Percentiles rank a stretch among this genome's conserved stretches.
Evolutionary conservation across 2,113 vertebrate genomes (phyloP).

Genomic region (Prochilodus magdalenae): DNA sequence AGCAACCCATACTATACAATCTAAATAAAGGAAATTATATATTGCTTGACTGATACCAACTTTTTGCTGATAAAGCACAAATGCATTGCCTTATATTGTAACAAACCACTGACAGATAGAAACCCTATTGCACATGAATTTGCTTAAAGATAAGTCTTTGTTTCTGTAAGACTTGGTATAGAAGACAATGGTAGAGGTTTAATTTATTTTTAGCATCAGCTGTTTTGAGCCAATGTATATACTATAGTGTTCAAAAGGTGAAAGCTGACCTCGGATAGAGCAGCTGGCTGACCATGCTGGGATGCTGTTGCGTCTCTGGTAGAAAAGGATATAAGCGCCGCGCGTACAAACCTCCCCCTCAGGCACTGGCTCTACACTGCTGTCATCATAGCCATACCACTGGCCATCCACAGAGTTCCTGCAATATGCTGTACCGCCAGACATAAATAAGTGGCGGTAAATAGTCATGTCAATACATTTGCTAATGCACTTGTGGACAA

Average conservation of each 20-base stretch:
- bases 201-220: too few relatives aligned
- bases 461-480: not conserved
- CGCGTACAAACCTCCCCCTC: constrained; percentile 88
- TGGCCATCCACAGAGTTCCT: constrained; percentile 90
- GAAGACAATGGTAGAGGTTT: too few relatives aligned
- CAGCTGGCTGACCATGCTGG: constrained; percentile 86
- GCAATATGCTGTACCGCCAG: constrained; percentile 82
- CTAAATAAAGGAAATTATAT: too few relatives aligned
- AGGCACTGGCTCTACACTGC: constrained; percentile 79
- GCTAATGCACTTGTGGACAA: not conserved
- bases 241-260: not conserved
- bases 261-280: constrained; percentile 81
- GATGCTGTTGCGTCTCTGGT: constrained; percentile 87
- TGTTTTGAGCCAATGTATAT: not conserved
- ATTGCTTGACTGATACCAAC: too few relatives aligned
- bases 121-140: too few relatives aligned
- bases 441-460: not conserved
- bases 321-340: constrained; percentile 95
- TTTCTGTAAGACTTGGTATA: not conserved
- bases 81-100: too few relatives aligned
- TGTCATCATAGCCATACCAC: constrained; percentile 95
- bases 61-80: too few relatives aligned
- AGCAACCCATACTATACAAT: not conserved
- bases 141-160: not conserved
- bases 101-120: not conserved